A percentile compares a stretch with the other conserved stretches of the same genome.
Conservation (phyloP, 2,888 invertebrate species). For the Anorthoa munda region DNA sequence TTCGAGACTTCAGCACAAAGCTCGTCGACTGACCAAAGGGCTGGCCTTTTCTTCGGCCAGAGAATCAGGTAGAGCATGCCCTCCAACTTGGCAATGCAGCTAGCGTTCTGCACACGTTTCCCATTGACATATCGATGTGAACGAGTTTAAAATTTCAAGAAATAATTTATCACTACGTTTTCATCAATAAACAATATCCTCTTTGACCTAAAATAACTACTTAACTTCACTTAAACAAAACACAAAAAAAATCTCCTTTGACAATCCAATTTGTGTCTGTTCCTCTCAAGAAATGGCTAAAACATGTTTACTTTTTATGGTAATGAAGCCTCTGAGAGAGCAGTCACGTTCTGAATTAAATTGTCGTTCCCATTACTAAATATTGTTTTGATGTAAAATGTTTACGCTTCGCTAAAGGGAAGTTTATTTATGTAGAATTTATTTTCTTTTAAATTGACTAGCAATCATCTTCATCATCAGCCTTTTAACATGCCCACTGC, state of each 20-base stretch:
- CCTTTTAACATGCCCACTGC: too few relatives aligned
- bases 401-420: background rate
- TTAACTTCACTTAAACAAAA: constrained; percentile 17
- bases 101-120: too few relatives aligned
- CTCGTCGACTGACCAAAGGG: too few relatives aligned
- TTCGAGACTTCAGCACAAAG: too few relatives aligned
- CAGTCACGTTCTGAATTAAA: constrained; percentile 62
- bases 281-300: constrained; percentile 29
- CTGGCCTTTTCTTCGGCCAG: too few relatives aligned
- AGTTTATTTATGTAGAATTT: background rate
- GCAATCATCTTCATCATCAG: too few relatives aligned
- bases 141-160: background rate
- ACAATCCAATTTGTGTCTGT: constrained; percentile 41
- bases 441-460: background rate
- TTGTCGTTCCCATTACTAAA: constrained; percentile 26
- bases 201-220: background rate
- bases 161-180: background rate
- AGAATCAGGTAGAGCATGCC: too few relatives aligned
- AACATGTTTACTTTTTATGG: constrained; percentile 42
- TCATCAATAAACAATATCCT: background rate
- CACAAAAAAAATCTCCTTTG: constrained; percentile 3
- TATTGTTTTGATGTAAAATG: constrained; percentile 19
- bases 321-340: constrained; percentile 41
- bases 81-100: too few relatives aligned
- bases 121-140: too few relatives aligned